Percentiles rank a stretch among this genome's conserved stretches.
Conservation (phyloP, 2,888 invertebrate genomes). For the Ormyrus labotus region DNA sequence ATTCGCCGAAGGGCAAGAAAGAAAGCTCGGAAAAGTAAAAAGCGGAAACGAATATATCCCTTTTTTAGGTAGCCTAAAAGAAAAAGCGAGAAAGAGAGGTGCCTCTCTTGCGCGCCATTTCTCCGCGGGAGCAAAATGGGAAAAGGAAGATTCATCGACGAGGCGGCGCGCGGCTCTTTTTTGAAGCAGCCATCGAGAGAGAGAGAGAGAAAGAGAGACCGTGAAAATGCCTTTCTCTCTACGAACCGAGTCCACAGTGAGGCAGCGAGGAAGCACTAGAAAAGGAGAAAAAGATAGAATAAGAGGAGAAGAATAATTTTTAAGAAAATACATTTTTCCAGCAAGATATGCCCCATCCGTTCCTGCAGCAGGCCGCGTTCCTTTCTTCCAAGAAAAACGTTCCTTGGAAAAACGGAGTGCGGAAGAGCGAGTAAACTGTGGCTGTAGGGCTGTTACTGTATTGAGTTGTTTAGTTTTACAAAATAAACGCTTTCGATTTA, state of each 20-base stretch:
- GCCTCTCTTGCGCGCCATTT: conserved; percentile 31
- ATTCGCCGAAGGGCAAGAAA: neutral
- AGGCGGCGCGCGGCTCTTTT: conserved; percentile 16
- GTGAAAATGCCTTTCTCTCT: conserved; percentile 39
- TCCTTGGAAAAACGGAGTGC: conserved; percentile 28
- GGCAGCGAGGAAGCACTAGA: conserved; percentile 29
- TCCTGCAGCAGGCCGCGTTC: conserved; percentile 19
- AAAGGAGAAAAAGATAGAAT: conserved; percentile 29
- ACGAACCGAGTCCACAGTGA: conserved; percentile 19
- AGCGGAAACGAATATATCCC: conserved; percentile 33
- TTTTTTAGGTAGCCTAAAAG: neutral
- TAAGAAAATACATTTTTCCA: conserved; percentile 67
- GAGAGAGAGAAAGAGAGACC: neutral
- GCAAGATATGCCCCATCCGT: conserved; percentile 59
- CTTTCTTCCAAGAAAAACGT: conserved; percentile 14
- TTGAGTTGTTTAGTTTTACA: too few species aligned
- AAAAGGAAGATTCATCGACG: conserved; percentile 54
- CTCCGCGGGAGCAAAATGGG: conserved; percentile 27
- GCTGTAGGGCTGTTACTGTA: too few species aligned
- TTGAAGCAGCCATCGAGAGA: conserved; percentile 20
- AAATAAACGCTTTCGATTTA: too few species aligned
- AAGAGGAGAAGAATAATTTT: conserved; percentile 64
- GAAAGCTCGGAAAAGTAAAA: conserved; percentile 6
- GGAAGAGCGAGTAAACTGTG: neutral
- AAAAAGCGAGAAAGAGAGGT: neutral